Base-by-base conservation (phyloP, 2,113 vertebrate species). In the Platichthys flesus region DNA sequence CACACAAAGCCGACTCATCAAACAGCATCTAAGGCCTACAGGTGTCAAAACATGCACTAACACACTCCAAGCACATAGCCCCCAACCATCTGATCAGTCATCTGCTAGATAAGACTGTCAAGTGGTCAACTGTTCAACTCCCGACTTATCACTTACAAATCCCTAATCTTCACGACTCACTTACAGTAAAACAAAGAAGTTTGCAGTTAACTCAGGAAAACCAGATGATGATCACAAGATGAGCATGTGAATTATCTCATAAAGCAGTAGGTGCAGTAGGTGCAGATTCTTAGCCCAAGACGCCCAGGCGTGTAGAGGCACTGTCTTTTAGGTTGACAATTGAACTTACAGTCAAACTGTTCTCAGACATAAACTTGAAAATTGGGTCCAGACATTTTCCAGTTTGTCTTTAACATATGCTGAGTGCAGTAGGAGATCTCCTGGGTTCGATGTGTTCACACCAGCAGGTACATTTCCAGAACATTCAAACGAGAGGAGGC, bases 41-140 rank as follows among this genome's bases (percentile, higher is more conserved):
- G 88, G 87, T 92, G 85, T 90, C 85, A 88, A 78, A 89, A 87
- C 88, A 88, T 21, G 77, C 71, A 73, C 35, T 9, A 61, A 56
- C 76, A 28, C 54, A 31, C 77, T 75, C 62, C 61, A 61, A 65
- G 70, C 76, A 65, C 65, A 57, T 49, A 60, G 21, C 78, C 59
- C 59, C 60, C 60, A 73, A 52, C 57, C 71, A 24, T 71, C 67
- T 67, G 69, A 90, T 89, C 86, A 76, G 42, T 89, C 81, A 89
- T 13, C 67, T 56, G 70, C 76, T 54, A 81, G 85, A 90, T 82
- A 79, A 78, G 58, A 14, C 64, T 67, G 85, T 91, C 83, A 74
- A 81, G 68, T 78, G 74, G 71, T 74, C 65, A 71, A 62, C 40
- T 59, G 37, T 62, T 74, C 49, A 77, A n/a, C 74, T 69, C 20